Evolutionary conservation across 2,888 invertebrate species (phyloP), one percentile per base, ranked within the genome.

Genomic region (Tillus elongatus): DNA sequence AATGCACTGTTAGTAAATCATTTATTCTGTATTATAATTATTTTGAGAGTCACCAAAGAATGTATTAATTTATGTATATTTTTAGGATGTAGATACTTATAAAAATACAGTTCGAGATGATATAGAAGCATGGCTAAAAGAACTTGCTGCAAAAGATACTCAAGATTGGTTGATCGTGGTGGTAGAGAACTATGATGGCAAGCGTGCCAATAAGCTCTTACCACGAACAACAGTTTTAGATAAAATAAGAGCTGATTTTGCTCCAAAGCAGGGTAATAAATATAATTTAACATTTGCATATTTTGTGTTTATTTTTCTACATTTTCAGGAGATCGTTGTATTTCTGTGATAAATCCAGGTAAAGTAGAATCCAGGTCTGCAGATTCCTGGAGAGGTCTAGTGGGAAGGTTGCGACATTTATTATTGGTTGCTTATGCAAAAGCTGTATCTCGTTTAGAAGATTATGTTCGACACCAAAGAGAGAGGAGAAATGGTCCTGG

Each of bases 181-280:
- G 45, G 90, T 96, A 30, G 92, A 92, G 66, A 88, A 86, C 35
- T 83, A 89, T 62, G 95, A 95, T 65, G 82, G 84, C 53, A 81
- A 88, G 56, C 87, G 90, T 66, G 82, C 89, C 35, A 90, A 91
- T 58, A 95, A 96, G 65, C 67, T 96, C 10, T 68, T 96, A 36
- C 88, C 90, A 2, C 74, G 95, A 49, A 90, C 91, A 9, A 93
- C 93, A 2, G 93, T 96, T 13, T 69, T 91, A 51, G 95, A 96
- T 66, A 93, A 92, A 72, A 87, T 96, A 44, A 85, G 88, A 52
- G 82, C 82, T 54, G 96, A 96, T 64, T 93, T 95, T 73, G 89
- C 88, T 36, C 75, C 82, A 13, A 95, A 93, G 66, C 85, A 89
- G 61, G 86, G 75, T 42, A 77, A 15, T 10, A 15, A 15, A 36